A percentile compares a stretch with the other conserved stretches of the same genome.
Conservation (phyloP, 2,113 vertebrate species). For the Amazona vittata region DNA sequence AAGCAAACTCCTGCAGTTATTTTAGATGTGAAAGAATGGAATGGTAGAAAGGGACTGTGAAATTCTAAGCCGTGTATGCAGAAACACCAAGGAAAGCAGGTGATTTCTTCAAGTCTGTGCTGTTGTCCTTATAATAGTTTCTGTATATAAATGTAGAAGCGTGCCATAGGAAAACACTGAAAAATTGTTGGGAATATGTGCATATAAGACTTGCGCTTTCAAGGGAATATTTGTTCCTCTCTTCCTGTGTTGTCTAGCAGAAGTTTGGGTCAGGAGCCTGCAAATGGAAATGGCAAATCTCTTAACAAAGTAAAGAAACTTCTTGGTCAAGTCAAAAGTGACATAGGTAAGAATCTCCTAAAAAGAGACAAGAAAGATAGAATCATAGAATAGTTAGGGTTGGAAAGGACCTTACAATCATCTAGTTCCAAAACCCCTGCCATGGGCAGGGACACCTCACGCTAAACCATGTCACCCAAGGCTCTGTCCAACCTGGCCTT, state of each 20-base stretch:
- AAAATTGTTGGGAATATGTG: not conserved
- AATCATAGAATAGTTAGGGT: too few species aligned
- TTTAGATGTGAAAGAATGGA: not conserved
- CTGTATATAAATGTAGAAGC: not conserved
- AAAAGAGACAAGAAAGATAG: not conserved
- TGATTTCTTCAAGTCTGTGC: not conserved
- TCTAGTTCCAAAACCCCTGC: too few species aligned
- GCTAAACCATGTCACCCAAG: too few species aligned
- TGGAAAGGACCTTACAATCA: too few species aligned
- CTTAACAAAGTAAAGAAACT: not conserved
- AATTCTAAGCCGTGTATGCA: not conserved
- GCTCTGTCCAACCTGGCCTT: too few species aligned
- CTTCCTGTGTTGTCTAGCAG: not conserved
- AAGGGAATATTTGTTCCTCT: not conserved
- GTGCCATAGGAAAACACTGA: not conserved
- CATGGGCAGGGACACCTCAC: too few species aligned
- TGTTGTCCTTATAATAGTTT: not conserved
- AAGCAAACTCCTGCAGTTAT: not conserved
- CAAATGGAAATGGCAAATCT: not conserved
- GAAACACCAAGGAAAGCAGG: not conserved
- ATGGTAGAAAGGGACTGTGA: not conserved
- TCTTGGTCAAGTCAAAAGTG: not conserved
- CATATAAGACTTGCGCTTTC: not conserved
- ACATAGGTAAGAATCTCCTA: not conserved
- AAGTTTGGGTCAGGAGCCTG: not conserved